Base-by-base conservation (phyloP, 2,113 vertebrate species). In the Nyctereutes procyonoides region DNA sequence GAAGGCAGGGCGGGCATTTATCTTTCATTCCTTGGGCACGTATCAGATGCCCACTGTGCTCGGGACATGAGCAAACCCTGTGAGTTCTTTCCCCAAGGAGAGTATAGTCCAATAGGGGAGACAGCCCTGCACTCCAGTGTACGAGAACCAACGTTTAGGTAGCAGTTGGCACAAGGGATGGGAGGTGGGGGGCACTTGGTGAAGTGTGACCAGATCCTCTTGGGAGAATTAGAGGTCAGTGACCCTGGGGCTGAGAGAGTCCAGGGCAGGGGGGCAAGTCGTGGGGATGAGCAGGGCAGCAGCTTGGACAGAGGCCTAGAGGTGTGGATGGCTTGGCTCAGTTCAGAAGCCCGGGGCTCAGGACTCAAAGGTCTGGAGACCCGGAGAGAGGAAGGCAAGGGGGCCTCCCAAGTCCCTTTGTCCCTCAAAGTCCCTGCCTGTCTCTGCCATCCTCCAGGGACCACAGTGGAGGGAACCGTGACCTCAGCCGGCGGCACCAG, bases 391-490 rank as follows among this genome's bases (percentile, higher is more conserved):
- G 56, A 84, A 79, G 32, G 30, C 4, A 3, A 73, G 76, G 35
- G 76, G 24, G 58, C 69, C 73, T n/a, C 43, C 43, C 43, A 43
- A 38, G 74, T 17, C 0, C 76, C 2, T 20, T 7, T 48, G 53
- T 8, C 86, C 35, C 76, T 56, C 4, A 48, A 35, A 83, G 20
- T 8, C 62, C 17, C n/a, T 63, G 12, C 58, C 80, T 10, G 19
- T 48, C 89, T 96, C 73, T 98, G 55, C 76, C 67, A 7, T 14
- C 86, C 90, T 22, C 0, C 98, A 99, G 99, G 99, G 99, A 99
- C 98, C 99, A 99, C 98, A 99, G 99, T 0, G 99, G 99, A 30
- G 99, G 99, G 48, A 99, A 99, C 11, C 98, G 99, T 0, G 98
- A 85, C 0, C 98, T 99, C 88, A 99, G 99, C 97, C 99, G 98